These are phyloP conservation scores for Eonycteris spelaea DNA, from an alignment of 2,113 vertebrate genomes.

Conservation along the genomic window DNA sequence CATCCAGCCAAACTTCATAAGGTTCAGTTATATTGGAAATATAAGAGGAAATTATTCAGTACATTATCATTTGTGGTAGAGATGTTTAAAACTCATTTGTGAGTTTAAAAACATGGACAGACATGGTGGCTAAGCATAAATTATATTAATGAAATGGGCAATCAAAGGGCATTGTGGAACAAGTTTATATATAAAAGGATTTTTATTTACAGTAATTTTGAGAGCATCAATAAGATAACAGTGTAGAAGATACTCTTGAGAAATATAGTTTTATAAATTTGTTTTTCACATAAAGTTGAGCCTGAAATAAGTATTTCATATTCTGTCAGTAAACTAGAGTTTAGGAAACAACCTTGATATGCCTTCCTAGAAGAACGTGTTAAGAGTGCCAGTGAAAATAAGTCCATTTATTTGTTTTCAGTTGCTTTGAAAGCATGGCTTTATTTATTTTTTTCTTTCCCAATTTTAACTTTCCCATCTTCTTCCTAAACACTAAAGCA, in stretches of 20 bases:
- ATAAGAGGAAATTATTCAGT: neutral
- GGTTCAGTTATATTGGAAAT: neutral
- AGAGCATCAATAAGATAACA: neutral
- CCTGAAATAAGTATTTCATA: neutral
- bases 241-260: neutral
- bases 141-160: neutral
- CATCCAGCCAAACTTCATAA: neutral
- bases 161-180: neutral
- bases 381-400: neutral
- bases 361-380: neutral
- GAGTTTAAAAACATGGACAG: neutral
- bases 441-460: neutral
- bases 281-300: neutral
- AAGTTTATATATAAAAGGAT: neutral
- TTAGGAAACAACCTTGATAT: neutral
- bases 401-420: neutral
- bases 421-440: neutral
- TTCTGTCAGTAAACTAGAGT: neutral
- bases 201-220: neutral
- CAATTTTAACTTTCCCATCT: neutral
- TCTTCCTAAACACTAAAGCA: slow-evolving; percentile 12
- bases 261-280: neutral
- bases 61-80: neutral
- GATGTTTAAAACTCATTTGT: neutral
- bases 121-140: neutral